phyloP scores from a whole-genome alignment of 2,888 invertebrate species.

The Oegoconia quadripuncta region DNA sequence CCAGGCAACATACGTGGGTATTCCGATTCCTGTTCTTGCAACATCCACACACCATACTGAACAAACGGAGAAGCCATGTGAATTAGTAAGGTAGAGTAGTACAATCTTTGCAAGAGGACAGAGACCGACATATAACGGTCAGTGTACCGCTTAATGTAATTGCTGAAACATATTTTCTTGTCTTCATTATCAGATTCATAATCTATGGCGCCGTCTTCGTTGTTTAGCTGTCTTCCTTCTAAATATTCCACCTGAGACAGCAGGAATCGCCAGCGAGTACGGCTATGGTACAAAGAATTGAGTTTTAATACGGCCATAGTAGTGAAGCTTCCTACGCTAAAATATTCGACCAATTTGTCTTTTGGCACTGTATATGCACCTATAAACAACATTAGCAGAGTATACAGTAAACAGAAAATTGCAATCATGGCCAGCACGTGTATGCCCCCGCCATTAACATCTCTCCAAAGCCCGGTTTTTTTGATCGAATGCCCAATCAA shows the following conservation, averaged over 20 bases:
- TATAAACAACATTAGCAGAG: slow-evolving; percentile 38
- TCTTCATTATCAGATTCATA: slow-evolving; percentile 34
- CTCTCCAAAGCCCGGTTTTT: slow-evolving; percentile 33
- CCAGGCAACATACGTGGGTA: slow-evolving; percentile 54
- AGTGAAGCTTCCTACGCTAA: slow-evolving; percentile 52
- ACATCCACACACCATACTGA: slow-evolving; percentile 34
- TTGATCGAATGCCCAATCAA: neutral
- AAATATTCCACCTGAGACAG: slow-evolving; percentile 32
- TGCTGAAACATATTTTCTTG: slow-evolving; percentile 22
- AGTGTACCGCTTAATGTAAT: slow-evolving; percentile 35
- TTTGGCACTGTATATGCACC: slow-evolving; percentile 32
- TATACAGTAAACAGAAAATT: slow-evolving; percentile 33
- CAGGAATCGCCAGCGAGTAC: slow-evolving; percentile 38
- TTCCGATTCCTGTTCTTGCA: slow-evolving; percentile 19
- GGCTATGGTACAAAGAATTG: slow-evolving; percentile 32
- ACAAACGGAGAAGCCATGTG: slow-evolving; percentile 50
- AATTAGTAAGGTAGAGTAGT: slow-evolving; percentile 40
- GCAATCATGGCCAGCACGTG: slow-evolving; percentile 31
- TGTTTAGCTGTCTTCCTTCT: slow-evolving; percentile 36
- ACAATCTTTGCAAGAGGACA: slow-evolving; percentile 37
- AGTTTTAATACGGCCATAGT: slow-evolving; percentile 53
- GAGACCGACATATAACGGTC: slow-evolving; percentile 34
- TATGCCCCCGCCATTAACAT: slow-evolving; percentile 18
- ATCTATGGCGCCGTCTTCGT: slow-evolving; percentile 17
- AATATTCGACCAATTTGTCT: slow-evolving; percentile 47